Evolutionary conservation across 2,888 invertebrate genomes (phyloP), one percentile per base, ranked within the genome.

Genomic region (Notodonta dromedarius): DNA sequence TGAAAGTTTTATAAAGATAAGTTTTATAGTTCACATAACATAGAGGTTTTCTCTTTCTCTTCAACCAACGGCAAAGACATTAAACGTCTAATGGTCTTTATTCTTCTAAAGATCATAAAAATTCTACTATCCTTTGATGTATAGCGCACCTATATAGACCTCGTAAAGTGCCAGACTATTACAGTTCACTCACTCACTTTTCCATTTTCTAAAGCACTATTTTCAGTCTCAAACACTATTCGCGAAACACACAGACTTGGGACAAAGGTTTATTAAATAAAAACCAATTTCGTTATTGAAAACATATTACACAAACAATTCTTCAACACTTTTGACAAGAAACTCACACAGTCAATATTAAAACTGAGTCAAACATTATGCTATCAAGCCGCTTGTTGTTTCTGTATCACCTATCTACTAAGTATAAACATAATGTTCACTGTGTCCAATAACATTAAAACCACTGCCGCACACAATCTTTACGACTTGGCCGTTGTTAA

Each of bases 141-240:
- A 51, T 51, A 24, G 51, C n/a, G 16, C 24, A 24, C 24, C 24
- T 24, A 24, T 11, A 11, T 24, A 51, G 8, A 51, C 11, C 32
- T 32, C 32, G 32, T 52, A 52, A 52, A 24, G 32, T 52, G 52
- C 13, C 32, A 6, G 13, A 32, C 32, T 52, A 12, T 12, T 32
- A 52, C 52, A 54, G 39, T 54, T 39, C 39, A 39, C 35, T 14
- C n/a, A n/a, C 54, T 54, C 39, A 52, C 54, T 13, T 54, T 54
- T 39, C 39, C 39, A 39, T 54, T 14, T 39, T 39, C 54, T 35
- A 54, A 54, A 54, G 54, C 39, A 54, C 54, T 54, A 54, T 40
- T 39, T 39, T 54, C 54, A 54, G 52, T 52, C 52, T 52, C 32
- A 12, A 52, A 16, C 52, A 52, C 52, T 52, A 52, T 52, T 52